Conservation (phyloP, 2,797 vertebrate species). For the Diceros bicornis region DNA sequence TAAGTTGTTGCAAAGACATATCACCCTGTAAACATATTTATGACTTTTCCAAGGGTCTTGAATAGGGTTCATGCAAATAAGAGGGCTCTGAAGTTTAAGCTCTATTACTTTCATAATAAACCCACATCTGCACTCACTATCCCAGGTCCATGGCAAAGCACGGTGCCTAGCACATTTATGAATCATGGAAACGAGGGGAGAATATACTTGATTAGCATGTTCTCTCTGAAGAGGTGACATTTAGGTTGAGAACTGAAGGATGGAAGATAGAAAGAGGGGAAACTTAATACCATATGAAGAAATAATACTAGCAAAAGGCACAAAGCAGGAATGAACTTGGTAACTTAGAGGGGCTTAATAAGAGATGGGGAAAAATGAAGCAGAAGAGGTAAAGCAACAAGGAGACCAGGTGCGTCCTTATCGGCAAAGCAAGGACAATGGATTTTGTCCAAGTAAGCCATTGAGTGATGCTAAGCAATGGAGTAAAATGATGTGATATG, state of each 20-base stretch:
- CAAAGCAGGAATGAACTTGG: background rate
- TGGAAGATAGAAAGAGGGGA: background rate
- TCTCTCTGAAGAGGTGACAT: background rate
- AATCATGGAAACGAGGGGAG: background rate
- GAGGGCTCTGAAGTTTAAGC: background rate
- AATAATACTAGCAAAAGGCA: background rate
- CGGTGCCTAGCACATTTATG: background rate
- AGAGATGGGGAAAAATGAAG: background rate
- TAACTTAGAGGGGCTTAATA: background rate
- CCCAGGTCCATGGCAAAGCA: background rate
- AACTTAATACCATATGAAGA: background rate
- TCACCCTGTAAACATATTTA: background rate
- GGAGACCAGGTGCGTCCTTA: background rate
- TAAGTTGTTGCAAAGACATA: background rate
- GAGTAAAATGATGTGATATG: background rate
- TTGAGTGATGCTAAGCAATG: background rate
- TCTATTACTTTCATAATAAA: background rate
- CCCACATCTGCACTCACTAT: rapidly evolving
- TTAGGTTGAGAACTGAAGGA: background rate
- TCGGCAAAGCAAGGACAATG: background rate
- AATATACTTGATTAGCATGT: background rate
- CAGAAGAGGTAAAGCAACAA: background rate
- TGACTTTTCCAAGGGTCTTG: background rate
- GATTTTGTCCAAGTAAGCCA: background rate
- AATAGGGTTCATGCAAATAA: background rate